Evolutionary conservation across 2,797 vertebrate genomes (phyloP).

Genomic region (Hapalemur alaotrensis): DNA sequence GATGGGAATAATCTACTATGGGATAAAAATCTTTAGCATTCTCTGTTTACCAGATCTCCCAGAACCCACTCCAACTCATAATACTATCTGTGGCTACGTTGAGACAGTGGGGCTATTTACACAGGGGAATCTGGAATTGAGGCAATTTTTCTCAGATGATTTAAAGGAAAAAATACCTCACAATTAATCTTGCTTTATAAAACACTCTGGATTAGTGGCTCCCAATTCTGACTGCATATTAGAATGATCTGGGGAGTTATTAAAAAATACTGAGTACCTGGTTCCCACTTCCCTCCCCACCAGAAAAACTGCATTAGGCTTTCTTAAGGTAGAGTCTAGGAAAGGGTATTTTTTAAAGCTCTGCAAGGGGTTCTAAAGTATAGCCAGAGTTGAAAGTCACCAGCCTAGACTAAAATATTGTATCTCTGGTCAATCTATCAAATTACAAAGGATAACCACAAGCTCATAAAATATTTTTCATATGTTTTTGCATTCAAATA

Average conservation of each 20-base stretch:
- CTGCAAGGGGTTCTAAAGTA: neutral
- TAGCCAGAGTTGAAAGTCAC: neutral
- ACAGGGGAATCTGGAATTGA: neutral
- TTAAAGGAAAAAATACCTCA: neutral
- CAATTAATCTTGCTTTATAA: constrained; percentile 27
- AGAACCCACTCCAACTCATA: neutral
- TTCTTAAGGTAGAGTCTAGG: neutral
- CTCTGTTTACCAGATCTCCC: neutral
- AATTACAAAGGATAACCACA: neutral
- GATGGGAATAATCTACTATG: neutral
- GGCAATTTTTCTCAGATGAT: neutral
- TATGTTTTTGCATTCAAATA: constrained; percentile 1
- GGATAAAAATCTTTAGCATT: neutral
- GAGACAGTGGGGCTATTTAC: neutral
- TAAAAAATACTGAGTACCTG: neutral
- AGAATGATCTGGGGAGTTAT: neutral
- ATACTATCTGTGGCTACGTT: neutral
- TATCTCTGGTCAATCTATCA: neutral
- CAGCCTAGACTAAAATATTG: neutral
- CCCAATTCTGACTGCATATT: neutral
- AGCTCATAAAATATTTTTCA: neutral
- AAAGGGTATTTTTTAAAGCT: neutral
- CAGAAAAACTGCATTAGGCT: neutral
- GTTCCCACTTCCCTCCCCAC: neutral
- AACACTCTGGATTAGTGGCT: neutral